Percentiles rank a stretch among this genome's conserved stretches.
These are phyloP conservation scores for Lagodon rhomboides DNA, from an alignment of 2,797 vertebrate genomes.

Conservation along the genomic window DNA sequence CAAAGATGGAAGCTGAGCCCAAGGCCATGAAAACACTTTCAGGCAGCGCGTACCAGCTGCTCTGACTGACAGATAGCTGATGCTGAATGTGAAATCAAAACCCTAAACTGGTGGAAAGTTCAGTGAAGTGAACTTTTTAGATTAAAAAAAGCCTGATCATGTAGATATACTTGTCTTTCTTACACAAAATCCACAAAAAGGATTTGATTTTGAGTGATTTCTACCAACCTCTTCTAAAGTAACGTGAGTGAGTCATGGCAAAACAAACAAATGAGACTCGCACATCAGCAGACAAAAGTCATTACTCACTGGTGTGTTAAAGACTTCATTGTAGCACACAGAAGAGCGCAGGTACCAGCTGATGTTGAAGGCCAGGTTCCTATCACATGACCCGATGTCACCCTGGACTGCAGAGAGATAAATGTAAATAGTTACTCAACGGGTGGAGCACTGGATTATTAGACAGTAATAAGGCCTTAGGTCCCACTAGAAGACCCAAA, in stretches of 20 bases:
- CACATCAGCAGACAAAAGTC: background rate
- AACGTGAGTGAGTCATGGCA: background rate
- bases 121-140: background rate
- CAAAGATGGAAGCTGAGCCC: slow-evolving; percentile 9
- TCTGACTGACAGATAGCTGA: slow-evolving; percentile 29
- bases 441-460: background rate
- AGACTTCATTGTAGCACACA: slow-evolving; percentile 96
- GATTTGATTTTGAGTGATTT: background rate
- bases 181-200: background rate
- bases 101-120: background rate
- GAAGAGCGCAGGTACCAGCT: slow-evolving; percentile 96
- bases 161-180: background rate
- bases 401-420: slow-evolving; percentile 86
- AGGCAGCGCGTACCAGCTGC: slow-evolving; percentile 10
- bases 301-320: slow-evolving; percentile 91
- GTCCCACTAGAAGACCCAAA: background rate
- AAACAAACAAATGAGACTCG: background rate
- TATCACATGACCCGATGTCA: slow-evolving; percentile 85
- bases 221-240: too few relatives aligned
- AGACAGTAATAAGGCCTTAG: background rate
- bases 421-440: background rate
- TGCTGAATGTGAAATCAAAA: slow-evolving; percentile 20
- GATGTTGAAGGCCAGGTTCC: slow-evolving; percentile 88
- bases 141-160: background rate
- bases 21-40: background rate